Base-by-base conservation (phyloP, 2,797 vertebrate genomes). In the Morus bassanus region DNA sequence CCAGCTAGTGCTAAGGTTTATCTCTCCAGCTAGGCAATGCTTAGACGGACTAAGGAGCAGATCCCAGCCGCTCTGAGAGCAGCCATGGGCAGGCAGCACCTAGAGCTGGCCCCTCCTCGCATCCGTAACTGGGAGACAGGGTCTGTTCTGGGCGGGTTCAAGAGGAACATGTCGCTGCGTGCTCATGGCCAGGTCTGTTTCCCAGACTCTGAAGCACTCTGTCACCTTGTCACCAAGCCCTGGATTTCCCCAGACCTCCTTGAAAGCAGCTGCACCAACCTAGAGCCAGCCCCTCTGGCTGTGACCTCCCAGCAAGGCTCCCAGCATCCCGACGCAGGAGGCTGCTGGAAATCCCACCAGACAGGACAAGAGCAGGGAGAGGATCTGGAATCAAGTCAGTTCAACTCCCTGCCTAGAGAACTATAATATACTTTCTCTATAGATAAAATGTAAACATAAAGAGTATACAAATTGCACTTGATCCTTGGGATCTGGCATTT, bases 381-480 rank as follows among this genome's bases (percentile, higher is more conserved):
- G 65, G 73, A 24, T 22, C 57, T 10, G 31, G 56, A 95, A 91
- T 82, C 82, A 75, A 83, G 69, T 72, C 89, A 48, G 85, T 85
- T 95, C 94, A 93, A 6, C 23, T 67, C 78, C 41, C 77, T 75
- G 61, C 91, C 85, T 45, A 24, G 25, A 94, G 65, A 88, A 37
- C 59, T 59, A 63, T 11, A 35, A 81, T 56, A 21, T 4, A 17
- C 51, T 50, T 86, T 59, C 75, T 94, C 56, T 84, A 69, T 60
- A 67, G 80, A 60, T 85, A 79, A 89, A 96, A 91, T 80, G 93
- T 96, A 94, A 97, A 95, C 94, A 91, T 57, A 90, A 89, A 88
- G 77, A 95, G 81, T 41, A 33, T 74, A 95, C 85, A 50, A 92
- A 95, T n/a, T 94, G 94, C 95, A 95, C 94, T 77, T 77, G 94